Percentiles rank a stretch among this genome's conserved stretches.
These are phyloP conservation scores for Formica selysi DNA, from an alignment of 1,140 invertebrate genomes.

Conservation along the genomic window DNA sequence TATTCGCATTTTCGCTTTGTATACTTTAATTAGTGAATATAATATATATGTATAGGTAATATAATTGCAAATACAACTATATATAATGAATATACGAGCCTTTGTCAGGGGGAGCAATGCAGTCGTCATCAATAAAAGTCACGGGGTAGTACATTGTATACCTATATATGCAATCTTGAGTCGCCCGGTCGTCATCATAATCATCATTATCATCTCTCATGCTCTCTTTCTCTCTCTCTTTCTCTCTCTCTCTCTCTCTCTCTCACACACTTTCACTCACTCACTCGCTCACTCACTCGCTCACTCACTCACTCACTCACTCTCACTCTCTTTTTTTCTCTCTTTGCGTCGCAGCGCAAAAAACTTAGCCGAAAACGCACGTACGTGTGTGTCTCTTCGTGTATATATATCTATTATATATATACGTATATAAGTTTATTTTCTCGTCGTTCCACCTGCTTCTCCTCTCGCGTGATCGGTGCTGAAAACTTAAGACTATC, in stretches of 20 bases:
- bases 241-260: constrained; percentile 5
- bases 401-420: not conserved
- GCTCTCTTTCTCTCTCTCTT: not conserved
- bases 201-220: constrained; percentile 15
- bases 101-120: constrained; percentile 81
- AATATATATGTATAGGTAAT: constrained; percentile 78
- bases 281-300: too few species aligned
- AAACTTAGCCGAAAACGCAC: constrained; percentile 18
- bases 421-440: constrained; percentile 35
- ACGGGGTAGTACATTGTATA: constrained; percentile 66
- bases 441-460: not conserved
- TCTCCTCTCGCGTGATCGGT: constrained; percentile 30
- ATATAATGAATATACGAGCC: constrained; percentile 82
- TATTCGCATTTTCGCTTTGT: constrained; percentile 65
- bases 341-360: not conserved
- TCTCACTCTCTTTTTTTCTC: not conserved
- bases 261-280: not conserved
- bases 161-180: constrained; percentile 55
- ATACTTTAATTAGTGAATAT: constrained; percentile 79
- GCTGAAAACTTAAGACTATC: constrained; percentile 51
- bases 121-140: constrained; percentile 81
- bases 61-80: constrained; percentile 83
- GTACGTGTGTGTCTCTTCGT: not conserved
- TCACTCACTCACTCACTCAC: not conserved
- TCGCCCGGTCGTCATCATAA: constrained; percentile 56